Percentiles rank a stretch among this genome's conserved stretches.
Conservation (phyloP, 2,113 vertebrate genomes). For the Corydoras sp. region DNA sequence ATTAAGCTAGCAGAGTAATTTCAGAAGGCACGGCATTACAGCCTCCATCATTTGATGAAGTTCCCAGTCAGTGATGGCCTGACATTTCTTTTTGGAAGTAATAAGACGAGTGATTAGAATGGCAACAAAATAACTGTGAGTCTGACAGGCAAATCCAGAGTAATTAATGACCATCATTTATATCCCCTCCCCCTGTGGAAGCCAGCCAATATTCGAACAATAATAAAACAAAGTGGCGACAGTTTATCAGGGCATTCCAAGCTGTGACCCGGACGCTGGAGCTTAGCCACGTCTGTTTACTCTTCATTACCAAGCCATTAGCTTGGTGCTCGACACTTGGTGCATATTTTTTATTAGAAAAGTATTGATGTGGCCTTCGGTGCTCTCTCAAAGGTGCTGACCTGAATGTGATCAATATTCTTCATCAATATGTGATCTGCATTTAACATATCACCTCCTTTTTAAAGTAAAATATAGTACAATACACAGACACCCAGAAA, state of each 20-base stretch:
- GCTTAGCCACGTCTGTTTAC: slow-evolving; percentile 24
- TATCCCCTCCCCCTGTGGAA: slow-evolving; percentile 67
- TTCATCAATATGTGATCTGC: not conserved
- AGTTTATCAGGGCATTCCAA: slow-evolving; percentile 44
- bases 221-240: slow-evolving; percentile 54
- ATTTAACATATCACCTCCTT: too few species aligned
- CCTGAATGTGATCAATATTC: not conserved
- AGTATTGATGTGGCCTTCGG: slow-evolving; percentile 22
- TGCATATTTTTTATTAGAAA: slow-evolving; percentile 22
- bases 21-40: slow-evolving; percentile 35
- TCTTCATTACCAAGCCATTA: slow-evolving; percentile 26
- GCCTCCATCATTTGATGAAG: slow-evolving; percentile 57
- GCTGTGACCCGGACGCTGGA: slow-evolving; percentile 39
- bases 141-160: slow-evolving; percentile 70
- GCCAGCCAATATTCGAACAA: slow-evolving; percentile 54
- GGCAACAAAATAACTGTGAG: slow-evolving; percentile 71
- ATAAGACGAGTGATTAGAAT: slow-evolving; percentile 64
- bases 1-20: slow-evolving; percentile 28
- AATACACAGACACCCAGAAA: too few species aligned
- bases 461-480: too few species aligned
- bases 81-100: slow-evolving; percentile 57
- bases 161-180: slow-evolving; percentile 79
- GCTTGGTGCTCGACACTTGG: not conserved
- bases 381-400: not conserved
- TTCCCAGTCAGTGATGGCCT: slow-evolving; percentile 68